Conservation (phyloP, 2,888 invertebrate species). For the Acleris cristana region DNA sequence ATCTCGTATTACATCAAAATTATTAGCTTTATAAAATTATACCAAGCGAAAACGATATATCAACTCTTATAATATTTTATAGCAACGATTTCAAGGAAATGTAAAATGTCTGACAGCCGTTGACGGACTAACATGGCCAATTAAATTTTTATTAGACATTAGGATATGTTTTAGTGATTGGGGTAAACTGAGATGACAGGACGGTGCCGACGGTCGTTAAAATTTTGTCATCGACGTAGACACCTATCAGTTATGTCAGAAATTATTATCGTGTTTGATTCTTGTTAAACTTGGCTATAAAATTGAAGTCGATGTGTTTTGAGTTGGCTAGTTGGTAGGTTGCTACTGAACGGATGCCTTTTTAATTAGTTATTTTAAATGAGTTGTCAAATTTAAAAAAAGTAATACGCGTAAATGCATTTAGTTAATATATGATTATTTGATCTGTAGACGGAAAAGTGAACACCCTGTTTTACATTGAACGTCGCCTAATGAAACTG, state of each 20-base stretch:
- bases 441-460: too few species aligned
- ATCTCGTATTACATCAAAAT: too few species aligned
- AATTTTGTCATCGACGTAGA: constrained; percentile 26
- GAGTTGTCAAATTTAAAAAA: too few species aligned
- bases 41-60: too few species aligned
- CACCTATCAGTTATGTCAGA: constrained; percentile 28
- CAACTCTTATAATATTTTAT: too few species aligned
- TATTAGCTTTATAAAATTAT: too few species aligned
- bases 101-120: constrained; percentile 14
- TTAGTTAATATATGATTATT: too few species aligned
- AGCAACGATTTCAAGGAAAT: not conserved
- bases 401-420: too few species aligned
- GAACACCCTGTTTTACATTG: too few species aligned
- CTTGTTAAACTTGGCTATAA: constrained; percentile 24
- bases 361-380: too few species aligned
- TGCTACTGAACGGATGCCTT: not conserved
- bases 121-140: constrained; percentile 22
- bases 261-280: constrained; percentile 27
- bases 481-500: too few species aligned
- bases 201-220: constrained; percentile 25
- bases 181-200: constrained; percentile 29
- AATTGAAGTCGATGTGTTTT: constrained; percentile 9
- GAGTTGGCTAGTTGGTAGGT: not conserved
- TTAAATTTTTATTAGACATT: constrained; percentile 32
- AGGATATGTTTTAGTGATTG: constrained; percentile 20